Conservation (phyloP, 2,113 vertebrate species). For the Catharus fuscescens region DNA sequence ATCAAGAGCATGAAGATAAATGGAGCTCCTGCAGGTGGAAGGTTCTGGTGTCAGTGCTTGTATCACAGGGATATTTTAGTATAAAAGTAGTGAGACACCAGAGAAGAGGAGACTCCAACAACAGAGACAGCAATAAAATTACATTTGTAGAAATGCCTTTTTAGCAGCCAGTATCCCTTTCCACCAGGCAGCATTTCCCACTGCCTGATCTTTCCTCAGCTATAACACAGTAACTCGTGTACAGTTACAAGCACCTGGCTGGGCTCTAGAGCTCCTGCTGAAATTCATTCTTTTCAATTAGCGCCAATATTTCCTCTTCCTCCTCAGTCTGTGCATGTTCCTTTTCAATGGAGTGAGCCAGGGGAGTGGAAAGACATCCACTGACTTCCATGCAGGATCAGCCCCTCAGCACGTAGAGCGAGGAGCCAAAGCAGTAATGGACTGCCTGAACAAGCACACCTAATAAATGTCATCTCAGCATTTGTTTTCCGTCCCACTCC, state of each 20-base stretch:
- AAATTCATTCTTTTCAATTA: background rate
- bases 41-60: background rate
- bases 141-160: background rate
- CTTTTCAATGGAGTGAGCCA: background rate
- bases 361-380: background rate
- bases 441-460: background rate
- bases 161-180: background rate
- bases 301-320: background rate
- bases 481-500: background rate
- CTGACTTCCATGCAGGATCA: background rate
- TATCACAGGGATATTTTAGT: background rate
- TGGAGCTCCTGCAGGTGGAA: background rate
- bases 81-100: background rate
- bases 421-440: background rate
- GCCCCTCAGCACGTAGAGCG: background rate
- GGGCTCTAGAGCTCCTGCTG: background rate
- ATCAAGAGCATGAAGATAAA: background rate
- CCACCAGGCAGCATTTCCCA: background rate
- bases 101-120: background rate
- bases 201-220: background rate
- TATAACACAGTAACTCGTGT: background rate
- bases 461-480: conserved; percentile 4
- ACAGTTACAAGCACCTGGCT: background rate
- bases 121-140: background rate
- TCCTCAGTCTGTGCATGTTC: background rate